Evolutionary conservation across 2,888 invertebrate genomes (phyloP).

Genomic region (Melolontha melolontha): DNA sequence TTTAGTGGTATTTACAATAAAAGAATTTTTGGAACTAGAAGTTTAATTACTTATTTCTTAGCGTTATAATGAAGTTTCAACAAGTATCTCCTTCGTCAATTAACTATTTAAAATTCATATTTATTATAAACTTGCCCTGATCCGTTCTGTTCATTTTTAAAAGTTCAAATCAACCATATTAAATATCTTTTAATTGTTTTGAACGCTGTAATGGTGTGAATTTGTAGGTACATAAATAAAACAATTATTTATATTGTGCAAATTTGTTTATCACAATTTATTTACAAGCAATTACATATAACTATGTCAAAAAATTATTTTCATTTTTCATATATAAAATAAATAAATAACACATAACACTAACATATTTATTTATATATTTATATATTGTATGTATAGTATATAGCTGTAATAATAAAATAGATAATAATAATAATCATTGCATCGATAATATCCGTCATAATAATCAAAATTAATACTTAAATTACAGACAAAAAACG

Average conservation of each 20-base stretch:
- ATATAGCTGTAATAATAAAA: slow-evolving; percentile 9
- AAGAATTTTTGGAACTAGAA: too few relatives aligned
- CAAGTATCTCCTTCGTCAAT: too few relatives aligned
- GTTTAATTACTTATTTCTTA: too few relatives aligned
- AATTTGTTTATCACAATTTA: slow-evolving; percentile 67
- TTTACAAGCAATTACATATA: slow-evolving; percentile 65
- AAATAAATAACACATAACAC: slow-evolving; percentile 55
- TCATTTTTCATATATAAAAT: slow-evolving; percentile 58
- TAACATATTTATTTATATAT: slow-evolving; percentile 52
- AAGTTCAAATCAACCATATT: too few relatives aligned
- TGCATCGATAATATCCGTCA: slow-evolving; percentile 52
- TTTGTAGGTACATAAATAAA: slow-evolving; percentile 11
- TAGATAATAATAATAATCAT: slow-evolving; percentile 48
- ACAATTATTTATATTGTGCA: slow-evolving; percentile 57
- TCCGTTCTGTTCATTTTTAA: too few relatives aligned
- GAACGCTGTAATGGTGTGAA: too few relatives aligned
- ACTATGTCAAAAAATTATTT: slow-evolving; percentile 49
- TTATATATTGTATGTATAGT: slow-evolving; percentile 17
- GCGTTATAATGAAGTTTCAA: too few relatives aligned
- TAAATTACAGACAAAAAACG: slow-evolving; percentile 52
- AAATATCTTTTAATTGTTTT: too few relatives aligned
- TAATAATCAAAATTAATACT: slow-evolving; percentile 45
- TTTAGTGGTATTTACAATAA: too few relatives aligned
- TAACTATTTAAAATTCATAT: too few relatives aligned
- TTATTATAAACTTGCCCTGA: too few relatives aligned